Evolutionary conservation across 2,888 invertebrate genomes (phyloP).

Genomic region (Fabriciana adippe): DNA sequence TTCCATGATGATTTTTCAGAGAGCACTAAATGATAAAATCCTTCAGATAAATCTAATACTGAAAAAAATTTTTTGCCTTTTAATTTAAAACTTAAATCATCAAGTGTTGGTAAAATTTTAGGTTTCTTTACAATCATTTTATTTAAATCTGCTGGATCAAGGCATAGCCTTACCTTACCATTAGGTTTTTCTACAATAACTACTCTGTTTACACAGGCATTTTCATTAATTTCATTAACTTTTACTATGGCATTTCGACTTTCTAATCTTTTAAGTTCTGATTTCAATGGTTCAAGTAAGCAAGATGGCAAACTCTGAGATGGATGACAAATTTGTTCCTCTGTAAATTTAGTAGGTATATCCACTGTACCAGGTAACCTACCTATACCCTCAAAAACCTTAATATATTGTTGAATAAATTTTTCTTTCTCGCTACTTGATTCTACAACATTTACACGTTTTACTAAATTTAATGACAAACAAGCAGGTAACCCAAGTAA

Average conservation of each 20-base stretch:
- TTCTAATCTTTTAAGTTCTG: slow-evolving; percentile 22
- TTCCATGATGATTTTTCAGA: slow-evolving; percentile 25
- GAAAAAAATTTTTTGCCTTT: too few species aligned
- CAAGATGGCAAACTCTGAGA: neutral
- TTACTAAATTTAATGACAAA: too few species aligned
- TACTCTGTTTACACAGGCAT: slow-evolving; percentile 37
- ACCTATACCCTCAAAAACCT: too few species aligned
- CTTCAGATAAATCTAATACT: slow-evolving; percentile 28
- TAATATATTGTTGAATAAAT: too few species aligned
- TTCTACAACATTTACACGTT: too few species aligned
- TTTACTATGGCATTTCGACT: slow-evolving; percentile 33
- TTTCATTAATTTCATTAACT: slow-evolving; percentile 35
- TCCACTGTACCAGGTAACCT: too few species aligned
- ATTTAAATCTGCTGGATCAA: slow-evolving; percentile 20
- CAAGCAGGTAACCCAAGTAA: too few species aligned
- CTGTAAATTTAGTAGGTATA: too few species aligned
- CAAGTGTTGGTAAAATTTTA: too few species aligned
- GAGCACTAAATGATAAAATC: slow-evolving; percentile 28
- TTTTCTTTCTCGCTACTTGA: too few species aligned
- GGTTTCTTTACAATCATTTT: slow-evolving; percentile 5
- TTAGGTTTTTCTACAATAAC: slow-evolving; percentile 33
- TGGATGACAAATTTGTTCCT: neutral
- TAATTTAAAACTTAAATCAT: slow-evolving; percentile 11
- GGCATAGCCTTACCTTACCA: slow-evolving; percentile 15
- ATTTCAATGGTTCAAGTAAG: slow-evolving; percentile 25